Evolutionary conservation across 2,888 invertebrate species (phyloP), one percentile per base, ranked within the genome.

Genomic region (Crepidodera aurea): DNA sequence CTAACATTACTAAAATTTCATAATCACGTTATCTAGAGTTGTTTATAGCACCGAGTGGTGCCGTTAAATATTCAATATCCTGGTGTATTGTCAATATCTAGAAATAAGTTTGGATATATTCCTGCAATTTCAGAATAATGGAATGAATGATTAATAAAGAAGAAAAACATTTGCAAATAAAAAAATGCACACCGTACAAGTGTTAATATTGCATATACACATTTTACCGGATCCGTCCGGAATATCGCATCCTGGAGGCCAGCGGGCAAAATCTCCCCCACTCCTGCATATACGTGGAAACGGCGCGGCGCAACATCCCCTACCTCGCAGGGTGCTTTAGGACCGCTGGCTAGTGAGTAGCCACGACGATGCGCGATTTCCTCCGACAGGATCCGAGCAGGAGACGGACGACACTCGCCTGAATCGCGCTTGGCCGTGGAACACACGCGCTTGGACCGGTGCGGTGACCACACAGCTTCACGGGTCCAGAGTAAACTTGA

Each of bases 321-420:
- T 77, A 64, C 67, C 57, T 61, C 65, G 46, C 79, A 81, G 82
- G 82, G 82, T 81, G 73, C 79, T 79, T 69, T 77, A 78, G 79
- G 82, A 83, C 84, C 84, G 84, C 81, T 84, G 84, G 84, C 83
- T 83, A 81, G 79, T 77, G 78, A 80, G 79, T 80, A 80, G 80
- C 81, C 80, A 76, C 75, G 66, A 66, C 7, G 32, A 25, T 32
- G 44, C 44, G 51, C 68, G 66, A 62, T 22, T 15, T 19, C 34
- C 5, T 12, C 53, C 64, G 66, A 63, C 48, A 44, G 8, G n/a
- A 46, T 18, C 27, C 67, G 67, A 67, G 25, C 54, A 39, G 32
- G 40, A 51, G 57, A 44, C 68, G 63, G 65, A 58, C 65, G 69
- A 60, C 51, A 54, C 64, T 69, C 71, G 69, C 68, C 71, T 70